A percentile compares a stretch with the other conserved stretches of the same genome.
Conservation (phyloP, 2,888 invertebrate species). For the Neria commutata region DNA sequence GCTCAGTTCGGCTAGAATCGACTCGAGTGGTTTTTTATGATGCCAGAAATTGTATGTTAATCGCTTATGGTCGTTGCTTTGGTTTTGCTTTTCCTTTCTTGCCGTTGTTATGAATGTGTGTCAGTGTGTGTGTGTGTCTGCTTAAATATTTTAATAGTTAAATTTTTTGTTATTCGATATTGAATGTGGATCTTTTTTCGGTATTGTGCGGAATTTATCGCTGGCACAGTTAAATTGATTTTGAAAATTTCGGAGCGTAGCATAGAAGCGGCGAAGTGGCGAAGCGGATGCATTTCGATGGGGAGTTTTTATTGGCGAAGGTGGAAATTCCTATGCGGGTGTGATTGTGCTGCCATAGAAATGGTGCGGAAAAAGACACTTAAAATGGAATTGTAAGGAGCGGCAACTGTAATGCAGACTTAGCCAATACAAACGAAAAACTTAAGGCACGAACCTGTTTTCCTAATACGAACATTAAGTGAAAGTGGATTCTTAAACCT, state of each 20-base stretch:
- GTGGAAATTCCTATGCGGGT: neutral
- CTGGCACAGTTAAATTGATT: conserved; percentile 6
- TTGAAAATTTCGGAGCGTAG: neutral
- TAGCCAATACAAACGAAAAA: too few relatives aligned
- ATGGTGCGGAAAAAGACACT: too few relatives aligned
- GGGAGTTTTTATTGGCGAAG: neutral
- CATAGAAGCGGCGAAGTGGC: too few relatives aligned
- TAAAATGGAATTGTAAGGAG: too few relatives aligned
- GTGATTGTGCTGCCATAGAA: too few relatives aligned
- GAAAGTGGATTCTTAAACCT: too few relatives aligned
- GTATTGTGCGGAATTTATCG: neutral
- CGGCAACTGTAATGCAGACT: too few relatives aligned
- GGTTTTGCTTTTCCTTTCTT: neutral
- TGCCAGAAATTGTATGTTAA: conserved; percentile 44
- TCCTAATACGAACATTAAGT: too few relatives aligned
- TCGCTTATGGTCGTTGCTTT: conserved; percentile 43
- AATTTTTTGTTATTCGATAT: neutral
- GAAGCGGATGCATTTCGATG: neutral
- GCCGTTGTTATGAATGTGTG: neutral
- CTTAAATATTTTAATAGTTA: conserved; percentile 1
- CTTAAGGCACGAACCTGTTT: too few relatives aligned
- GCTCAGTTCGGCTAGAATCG: too few relatives aligned
- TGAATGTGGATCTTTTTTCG: neutral
- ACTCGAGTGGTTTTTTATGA: conserved; percentile 1
- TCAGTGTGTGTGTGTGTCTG: neutral